Conservation (phyloP, 2,888 invertebrate genomes). For the Drosophila picticornis region DNA sequence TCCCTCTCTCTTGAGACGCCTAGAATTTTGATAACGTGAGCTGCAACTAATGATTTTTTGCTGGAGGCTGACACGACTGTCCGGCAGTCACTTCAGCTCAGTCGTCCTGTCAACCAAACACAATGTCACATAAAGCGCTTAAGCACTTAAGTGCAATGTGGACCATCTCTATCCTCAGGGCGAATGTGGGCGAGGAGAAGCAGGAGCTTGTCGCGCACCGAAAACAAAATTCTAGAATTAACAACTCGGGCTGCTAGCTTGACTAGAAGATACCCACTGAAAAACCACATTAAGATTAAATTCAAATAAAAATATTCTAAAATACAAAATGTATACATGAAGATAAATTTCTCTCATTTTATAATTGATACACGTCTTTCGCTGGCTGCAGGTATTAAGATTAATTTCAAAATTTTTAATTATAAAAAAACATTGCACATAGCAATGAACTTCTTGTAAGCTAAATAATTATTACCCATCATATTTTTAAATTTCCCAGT, state of each 20-base stretch:
- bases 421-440: background rate
- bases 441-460: background rate
- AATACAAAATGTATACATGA: background rate
- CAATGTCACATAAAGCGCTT: constrained; percentile 60
- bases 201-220: constrained; percentile 3
- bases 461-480: background rate
- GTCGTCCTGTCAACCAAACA: constrained; percentile 49
- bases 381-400: background rate
- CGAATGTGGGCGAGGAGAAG: background rate
- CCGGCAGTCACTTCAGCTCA: constrained; percentile 21
- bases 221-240: constrained; percentile 34
- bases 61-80: constrained; percentile 56
- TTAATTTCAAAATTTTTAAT: background rate
- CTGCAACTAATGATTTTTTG: constrained; percentile 76
- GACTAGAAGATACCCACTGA: background rate
- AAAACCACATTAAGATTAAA: background rate
- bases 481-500: background rate
- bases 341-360: background rate
- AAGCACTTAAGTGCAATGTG: constrained; percentile 71
- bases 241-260: background rate
- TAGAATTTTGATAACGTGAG: constrained; percentile 52
- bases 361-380: background rate
- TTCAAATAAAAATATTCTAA: background rate
- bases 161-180: constrained; percentile 27
- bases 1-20: constrained; percentile 2